These are phyloP conservation scores for Otolemur crassicaudatus DNA, from an alignment of 2,797 vertebrate genomes.

Conservation along the genomic window DNA sequence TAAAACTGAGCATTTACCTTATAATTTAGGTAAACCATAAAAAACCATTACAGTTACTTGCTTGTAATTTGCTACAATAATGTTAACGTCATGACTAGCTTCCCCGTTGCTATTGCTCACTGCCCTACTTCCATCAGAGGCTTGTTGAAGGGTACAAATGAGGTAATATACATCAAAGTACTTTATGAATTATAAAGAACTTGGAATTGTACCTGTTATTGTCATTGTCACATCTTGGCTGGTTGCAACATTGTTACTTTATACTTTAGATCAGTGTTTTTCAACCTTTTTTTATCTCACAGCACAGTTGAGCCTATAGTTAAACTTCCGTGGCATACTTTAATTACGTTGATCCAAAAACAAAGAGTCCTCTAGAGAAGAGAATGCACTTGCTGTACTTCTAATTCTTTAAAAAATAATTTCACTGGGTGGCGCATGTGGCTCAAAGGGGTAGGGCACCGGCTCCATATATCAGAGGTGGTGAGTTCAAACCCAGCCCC, in stretches of 20 bases:
- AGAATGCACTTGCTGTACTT: too few species aligned
- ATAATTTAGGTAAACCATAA: not conserved
- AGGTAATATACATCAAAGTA: slow-evolving; percentile 4
- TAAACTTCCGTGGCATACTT: too few species aligned
- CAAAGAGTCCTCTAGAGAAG: too few species aligned
- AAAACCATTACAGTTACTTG: not conserved
- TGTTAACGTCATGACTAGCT: not conserved
- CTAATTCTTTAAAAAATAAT: too few species aligned
- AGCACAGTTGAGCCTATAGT: too few species aligned
- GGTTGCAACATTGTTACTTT: not conserved
- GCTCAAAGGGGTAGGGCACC: too few species aligned
- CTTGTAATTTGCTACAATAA: slow-evolving; percentile 23
- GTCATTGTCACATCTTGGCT: not conserved
- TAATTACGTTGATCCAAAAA: too few species aligned
- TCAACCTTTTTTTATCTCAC: too few species aligned
- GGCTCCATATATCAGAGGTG: too few species aligned
- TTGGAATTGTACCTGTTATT: slow-evolving; percentile 46
- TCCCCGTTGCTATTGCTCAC: not conserved
- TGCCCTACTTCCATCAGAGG: not conserved
- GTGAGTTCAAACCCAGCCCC: too few species aligned
- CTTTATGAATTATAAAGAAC: slow-evolving; percentile 50
- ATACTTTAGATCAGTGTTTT: not conserved
- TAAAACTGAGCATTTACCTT: not conserved
- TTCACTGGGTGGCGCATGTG: too few species aligned
- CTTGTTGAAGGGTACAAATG: slow-evolving; percentile 57